phyloP scores from a whole-genome alignment of 1,140 invertebrate genomes.

The Rhynchophorus ferrugineus region DNA sequence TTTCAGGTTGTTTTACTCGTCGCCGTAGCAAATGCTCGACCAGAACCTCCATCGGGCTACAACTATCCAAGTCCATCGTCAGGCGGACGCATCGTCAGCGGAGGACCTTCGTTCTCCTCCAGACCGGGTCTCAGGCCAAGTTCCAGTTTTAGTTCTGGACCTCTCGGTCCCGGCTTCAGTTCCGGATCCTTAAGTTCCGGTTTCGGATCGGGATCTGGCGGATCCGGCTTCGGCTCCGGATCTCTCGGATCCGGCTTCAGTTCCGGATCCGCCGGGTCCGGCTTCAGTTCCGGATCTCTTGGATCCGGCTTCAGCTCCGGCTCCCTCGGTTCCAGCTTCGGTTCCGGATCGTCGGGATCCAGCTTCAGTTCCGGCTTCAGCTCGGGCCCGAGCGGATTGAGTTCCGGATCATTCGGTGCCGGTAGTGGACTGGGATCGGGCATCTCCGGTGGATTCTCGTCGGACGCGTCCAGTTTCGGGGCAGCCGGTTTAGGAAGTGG shows the following conservation, averaged over 20 bases:
- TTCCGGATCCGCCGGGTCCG: conserved; percentile 60
- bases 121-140: no score
- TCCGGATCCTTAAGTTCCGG: no score
- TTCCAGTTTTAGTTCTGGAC: not conserved
- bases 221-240: conserved; percentile 48
- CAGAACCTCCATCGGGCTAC: conserved; percentile 25
- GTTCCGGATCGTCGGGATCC: conserved; percentile 13
- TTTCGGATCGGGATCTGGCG: not conserved
- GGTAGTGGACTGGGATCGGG: not conserved
- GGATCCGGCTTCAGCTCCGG: conserved; percentile 10
- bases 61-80: conserved; percentile 13
- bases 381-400: no score
- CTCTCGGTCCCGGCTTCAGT: not conserved
- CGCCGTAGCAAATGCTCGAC: conserved; percentile 22
- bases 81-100: no score
- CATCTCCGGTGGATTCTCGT: conserved; percentile 1
- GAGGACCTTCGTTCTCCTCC: not conserved
- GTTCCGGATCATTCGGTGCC: no score
- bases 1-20: conserved; percentile 19
- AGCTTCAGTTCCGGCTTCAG: no score
- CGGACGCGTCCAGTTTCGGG: no score
- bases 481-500: no score
- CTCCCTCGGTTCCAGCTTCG: conserved; percentile 1
- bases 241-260: conserved; percentile 61
- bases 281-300: no score